These are phyloP conservation scores for Noctua comes DNA, from an alignment of 2,888 invertebrate genomes.

Conservation along the genomic window DNA sequence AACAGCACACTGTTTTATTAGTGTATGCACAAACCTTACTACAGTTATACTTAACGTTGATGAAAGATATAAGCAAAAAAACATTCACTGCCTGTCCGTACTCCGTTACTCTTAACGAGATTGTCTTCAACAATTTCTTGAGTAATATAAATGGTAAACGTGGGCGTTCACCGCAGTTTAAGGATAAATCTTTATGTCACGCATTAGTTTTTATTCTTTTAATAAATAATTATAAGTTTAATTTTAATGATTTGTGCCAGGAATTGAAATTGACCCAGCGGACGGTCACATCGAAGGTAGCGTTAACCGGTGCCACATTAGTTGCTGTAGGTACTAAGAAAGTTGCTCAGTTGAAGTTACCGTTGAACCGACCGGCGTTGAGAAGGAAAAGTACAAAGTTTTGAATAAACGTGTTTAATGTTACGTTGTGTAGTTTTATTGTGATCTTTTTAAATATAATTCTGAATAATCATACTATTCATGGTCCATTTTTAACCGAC, in stretches of 20 bases:
- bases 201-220: constrained; percentile 81
- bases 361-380: constrained; percentile 65
- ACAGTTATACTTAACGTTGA: constrained; percentile 69
- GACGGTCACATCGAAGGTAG: constrained; percentile 75
- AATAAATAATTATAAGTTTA: constrained; percentile 81
- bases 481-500: too few relatives aligned
- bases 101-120: constrained; percentile 80
- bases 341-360: constrained; percentile 78
- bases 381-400: constrained; percentile 80
- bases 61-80: constrained; percentile 77
- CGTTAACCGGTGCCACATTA: constrained; percentile 79
- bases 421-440: constrained; percentile 7
- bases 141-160: constrained; percentile 70
- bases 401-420: constrained; percentile 62
- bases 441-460: not conserved
- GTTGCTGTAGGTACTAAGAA: constrained; percentile 72
- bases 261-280: constrained; percentile 74
- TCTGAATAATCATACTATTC: not conserved
- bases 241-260: constrained; percentile 77
- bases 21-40: constrained; percentile 79
- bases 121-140: constrained; percentile 78
- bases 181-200: constrained; percentile 83
- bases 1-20: constrained; percentile 74
- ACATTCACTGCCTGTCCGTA: constrained; percentile 72
- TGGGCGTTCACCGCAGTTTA: constrained; percentile 76